Percentiles rank a stretch among this genome's conserved stretches.
Conservation (phyloP, 2,888 invertebrate genomes). For the Vandiemenella viatica region DNA sequence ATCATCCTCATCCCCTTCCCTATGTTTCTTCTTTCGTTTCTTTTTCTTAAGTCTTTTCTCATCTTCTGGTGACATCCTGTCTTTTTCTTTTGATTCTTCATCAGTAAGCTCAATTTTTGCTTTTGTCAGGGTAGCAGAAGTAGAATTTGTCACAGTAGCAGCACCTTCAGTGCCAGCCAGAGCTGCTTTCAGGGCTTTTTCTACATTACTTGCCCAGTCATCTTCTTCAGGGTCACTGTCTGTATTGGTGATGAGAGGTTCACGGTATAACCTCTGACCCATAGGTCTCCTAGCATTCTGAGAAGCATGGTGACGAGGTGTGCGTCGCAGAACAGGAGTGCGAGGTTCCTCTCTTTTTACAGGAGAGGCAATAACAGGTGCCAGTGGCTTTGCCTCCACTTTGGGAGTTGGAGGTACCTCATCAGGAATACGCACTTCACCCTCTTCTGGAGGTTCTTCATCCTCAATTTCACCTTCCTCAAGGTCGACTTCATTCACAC, state of each 20-base stretch:
- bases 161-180: constrained; percentile 25
- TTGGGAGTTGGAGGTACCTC: constrained; percentile 2
- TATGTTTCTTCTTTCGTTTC: constrained; percentile 29
- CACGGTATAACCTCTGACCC: neutral
- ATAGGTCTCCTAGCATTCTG: neutral
- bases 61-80: constrained; percentile 16
- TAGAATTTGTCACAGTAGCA: neutral
- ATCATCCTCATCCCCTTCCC: constrained; percentile 32
- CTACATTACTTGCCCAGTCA: constrained; percentile 65
- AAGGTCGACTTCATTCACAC: neutral
- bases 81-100: constrained; percentile 6
- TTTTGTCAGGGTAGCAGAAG: too few species aligned
- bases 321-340: neutral
- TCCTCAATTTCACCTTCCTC: constrained; percentile 16
- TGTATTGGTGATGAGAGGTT: neutral
- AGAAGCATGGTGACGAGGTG: neutral
- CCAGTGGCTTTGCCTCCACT: neutral
- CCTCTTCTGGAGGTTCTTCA: constrained; percentile 13
- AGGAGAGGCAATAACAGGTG: constrained; percentile 2
- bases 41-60: constrained; percentile 38
- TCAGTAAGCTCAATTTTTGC: neutral
- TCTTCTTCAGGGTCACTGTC: constrained; percentile 31
- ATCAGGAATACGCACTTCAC: neutral
- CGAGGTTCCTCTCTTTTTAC: neutral
- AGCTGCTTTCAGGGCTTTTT: constrained; percentile 60